Base-by-base conservation (phyloP, 2,797 vertebrate genomes). In the Aeoliscus strigatus region DNA sequence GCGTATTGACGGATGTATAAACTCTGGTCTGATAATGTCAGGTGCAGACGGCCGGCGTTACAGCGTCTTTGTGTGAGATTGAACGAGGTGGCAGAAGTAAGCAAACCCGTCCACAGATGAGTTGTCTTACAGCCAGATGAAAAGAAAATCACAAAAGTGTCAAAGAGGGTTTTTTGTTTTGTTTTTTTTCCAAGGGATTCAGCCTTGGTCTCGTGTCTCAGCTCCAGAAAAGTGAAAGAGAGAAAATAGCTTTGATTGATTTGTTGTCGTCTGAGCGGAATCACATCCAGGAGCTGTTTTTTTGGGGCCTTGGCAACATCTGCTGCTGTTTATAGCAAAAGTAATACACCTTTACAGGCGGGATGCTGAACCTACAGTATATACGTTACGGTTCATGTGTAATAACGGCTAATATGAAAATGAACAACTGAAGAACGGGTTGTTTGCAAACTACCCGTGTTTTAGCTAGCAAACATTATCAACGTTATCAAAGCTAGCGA, bases 61-160 rank as follows among this genome's bases (percentile, higher is more conserved):
- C 78, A 58, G 58, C 38, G 58, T 49, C 62, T 66, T 66, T 53
- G 55, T 35, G 42, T 2, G 68, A 81, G 77, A 83, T 85, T 86
- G 80, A 73, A 73, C 60, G 67, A 73, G 70, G 73, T 23, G 70
- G 69, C 75, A 63, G 68, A 39, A 68, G 72, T 82, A 80, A 83
- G 80, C 79, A 83, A 73, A 76, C 71, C 68, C 42, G 42, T 43
- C 74, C 29, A 48, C 46, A 67, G 81, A 82, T 70, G 75, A 80
- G 58, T 80, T 74, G 79, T 73, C 68, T 81, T 73, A 48, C 41
- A 38, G 73, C 43, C 14, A 79, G 72, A 83, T 84, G 73, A 82
- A 82, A 86, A 81, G 64, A 68, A 78, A 82, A 83, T 84, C 72
- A 69, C 30, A 66, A 60, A 71, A 39, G 40, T 72, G 69, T 60